Conservation (phyloP, 1,140 invertebrate genomes). For the Trichonephila clavipes region DNA sequence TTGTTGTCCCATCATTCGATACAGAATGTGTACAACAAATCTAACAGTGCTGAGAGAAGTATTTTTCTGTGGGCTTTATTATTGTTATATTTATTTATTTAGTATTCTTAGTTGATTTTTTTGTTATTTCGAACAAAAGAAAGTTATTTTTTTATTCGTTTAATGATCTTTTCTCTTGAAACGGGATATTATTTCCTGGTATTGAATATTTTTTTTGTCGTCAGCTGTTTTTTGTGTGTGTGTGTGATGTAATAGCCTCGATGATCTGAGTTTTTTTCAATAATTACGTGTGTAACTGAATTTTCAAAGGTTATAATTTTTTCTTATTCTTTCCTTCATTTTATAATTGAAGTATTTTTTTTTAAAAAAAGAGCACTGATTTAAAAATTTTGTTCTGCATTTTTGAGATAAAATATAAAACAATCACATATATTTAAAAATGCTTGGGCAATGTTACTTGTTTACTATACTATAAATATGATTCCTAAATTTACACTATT, state of each 20-base stretch:
- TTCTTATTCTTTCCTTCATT: no score
- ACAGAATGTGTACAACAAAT: conserved; percentile 6
- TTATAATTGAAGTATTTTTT: no score
- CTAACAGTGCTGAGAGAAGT: not conserved
- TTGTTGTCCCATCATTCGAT: not conserved
- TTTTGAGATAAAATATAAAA: no score
- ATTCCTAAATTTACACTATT: no score
- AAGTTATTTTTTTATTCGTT: not conserved
- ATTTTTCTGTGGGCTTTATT: not conserved
- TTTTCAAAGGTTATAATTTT: no score
- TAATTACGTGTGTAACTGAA: no score
- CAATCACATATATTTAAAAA: no score
- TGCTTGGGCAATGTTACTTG: no score
- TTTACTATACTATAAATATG: no score
- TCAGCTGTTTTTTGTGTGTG: not conserved
- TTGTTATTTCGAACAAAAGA: not conserved
- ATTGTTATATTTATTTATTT: not conserved
- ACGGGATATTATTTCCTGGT: not conserved
- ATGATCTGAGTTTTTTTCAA: no score
- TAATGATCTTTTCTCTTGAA: not conserved
- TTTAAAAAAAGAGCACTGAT: no score
- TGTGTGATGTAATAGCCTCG: not conserved
- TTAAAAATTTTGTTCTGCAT: no score
- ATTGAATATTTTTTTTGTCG: not conserved
- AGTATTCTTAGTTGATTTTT: not conserved